Evolutionary conservation across 2,888 invertebrate species (phyloP).

Genomic region (Stenodema calcarata): DNA sequence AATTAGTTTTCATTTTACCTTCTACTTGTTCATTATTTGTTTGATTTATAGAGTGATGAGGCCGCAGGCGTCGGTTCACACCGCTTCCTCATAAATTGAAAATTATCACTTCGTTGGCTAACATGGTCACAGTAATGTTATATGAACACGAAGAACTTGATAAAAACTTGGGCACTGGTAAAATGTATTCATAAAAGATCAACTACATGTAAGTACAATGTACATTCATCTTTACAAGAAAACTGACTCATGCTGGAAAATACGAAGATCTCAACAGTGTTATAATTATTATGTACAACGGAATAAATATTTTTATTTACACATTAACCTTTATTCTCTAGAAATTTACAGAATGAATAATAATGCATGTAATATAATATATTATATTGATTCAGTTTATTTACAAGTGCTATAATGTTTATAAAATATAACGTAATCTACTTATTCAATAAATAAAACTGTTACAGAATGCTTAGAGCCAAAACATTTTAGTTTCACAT

Average conservation of each 20-base stretch:
- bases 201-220: conserved; percentile 5
- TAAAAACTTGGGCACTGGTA: background rate
- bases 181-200: background rate
- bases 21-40: too few relatives aligned
- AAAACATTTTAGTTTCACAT: background rate
- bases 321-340: background rate
- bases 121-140: background rate
- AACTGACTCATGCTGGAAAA: conserved; percentile 1
- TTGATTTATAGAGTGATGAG: too few relatives aligned
- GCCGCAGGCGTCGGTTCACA: too few relatives aligned
- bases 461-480: background rate
- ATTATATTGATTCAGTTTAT: background rate
- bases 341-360: background rate
- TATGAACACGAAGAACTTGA: background rate
- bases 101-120: background rate
- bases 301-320: background rate
- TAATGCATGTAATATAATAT: background rate
- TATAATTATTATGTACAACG: background rate
- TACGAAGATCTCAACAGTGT: conserved; percentile 9
- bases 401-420: background rate
- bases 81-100: background rate
- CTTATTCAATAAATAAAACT: background rate
- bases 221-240: conserved; percentile 5
- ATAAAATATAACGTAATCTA: background rate
- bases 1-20: too few relatives aligned